A percentile compares a stretch with the other conserved stretches of the same genome.
Evolutionary conservation across 2,888 invertebrate genomes (phyloP).

Genomic region (Trachelus troglodyta): DNA sequence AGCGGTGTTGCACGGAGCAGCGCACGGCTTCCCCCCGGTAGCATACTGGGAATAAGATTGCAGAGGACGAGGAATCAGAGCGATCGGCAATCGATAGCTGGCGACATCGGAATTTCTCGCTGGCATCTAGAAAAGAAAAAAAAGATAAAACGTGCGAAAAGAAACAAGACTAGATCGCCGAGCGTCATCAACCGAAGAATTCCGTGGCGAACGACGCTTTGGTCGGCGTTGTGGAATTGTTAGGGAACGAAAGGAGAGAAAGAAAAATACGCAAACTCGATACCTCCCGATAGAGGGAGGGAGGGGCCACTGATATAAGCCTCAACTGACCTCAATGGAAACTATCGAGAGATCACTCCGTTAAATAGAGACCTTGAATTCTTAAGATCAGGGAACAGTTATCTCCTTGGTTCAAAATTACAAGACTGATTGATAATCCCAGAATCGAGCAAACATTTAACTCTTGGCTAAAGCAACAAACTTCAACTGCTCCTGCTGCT

Average conservation of each 20-base stretch:
- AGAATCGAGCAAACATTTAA: neutral
- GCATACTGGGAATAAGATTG: neutral
- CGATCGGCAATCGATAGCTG: neutral
- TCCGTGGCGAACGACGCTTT: neutral
- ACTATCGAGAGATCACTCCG: too few relatives aligned
- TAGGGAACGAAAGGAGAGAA: neutral
- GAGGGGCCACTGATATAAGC: neutral
- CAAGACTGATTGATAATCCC: neutral
- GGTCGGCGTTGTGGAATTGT: neutral
- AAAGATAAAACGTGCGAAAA: neutral
- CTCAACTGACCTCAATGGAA: neutral
- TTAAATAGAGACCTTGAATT: neutral
- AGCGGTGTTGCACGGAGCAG: neutral
- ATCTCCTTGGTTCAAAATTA: neutral
- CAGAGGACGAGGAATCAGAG: neutral
- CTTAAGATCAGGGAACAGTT: neutral
- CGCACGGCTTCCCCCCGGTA: neutral
- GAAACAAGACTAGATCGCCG: neutral
- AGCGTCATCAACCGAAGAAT: slow-evolving; percentile 1
- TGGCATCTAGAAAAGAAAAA: neutral
- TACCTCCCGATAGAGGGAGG: too few relatives aligned
- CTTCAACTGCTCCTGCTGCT: neutral
- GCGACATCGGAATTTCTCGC: neutral
- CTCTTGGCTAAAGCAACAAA: neutral
- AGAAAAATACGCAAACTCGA: neutral